Percentiles rank a stretch among this genome's conserved stretches.
phyloP scores from a whole-genome alignment of 2,113 vertebrate species.

The Eptatretus burgeri region DNA sequence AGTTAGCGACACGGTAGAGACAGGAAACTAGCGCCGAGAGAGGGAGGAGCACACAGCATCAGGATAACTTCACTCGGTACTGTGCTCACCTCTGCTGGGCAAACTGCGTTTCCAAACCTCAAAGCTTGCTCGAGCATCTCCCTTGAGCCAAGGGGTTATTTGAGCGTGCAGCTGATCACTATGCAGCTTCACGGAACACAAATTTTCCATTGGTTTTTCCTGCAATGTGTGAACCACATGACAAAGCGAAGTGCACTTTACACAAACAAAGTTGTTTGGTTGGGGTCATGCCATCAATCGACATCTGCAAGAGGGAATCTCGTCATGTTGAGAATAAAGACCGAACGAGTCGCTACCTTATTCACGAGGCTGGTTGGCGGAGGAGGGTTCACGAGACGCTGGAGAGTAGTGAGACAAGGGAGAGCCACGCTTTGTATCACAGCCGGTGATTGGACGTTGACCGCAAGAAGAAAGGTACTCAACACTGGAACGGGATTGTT shows the following conservation, averaged over 20 bases:
- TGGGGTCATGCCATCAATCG: not conserved
- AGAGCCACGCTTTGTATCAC: conserved; percentile 98
- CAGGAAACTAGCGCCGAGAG: too few species aligned
- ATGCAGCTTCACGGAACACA: conserved; percentile 83
- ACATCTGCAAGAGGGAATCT: not conserved
- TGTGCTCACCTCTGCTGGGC: conserved; percentile 42
- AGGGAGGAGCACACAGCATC: too few species aligned
- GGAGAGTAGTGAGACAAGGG: conserved; percentile 86
- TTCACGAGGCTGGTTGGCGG: conserved; percentile 97
- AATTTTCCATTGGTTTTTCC: conserved; percentile 59
- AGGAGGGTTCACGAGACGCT: conserved; percentile 83
- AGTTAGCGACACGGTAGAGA: too few species aligned
- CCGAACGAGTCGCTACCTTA: conserved; percentile 27
- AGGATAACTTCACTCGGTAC: too few species aligned
- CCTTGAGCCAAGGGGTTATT: conserved; percentile 90
- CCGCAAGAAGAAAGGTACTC: conserved; percentile 83
- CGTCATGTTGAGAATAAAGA: not conserved
- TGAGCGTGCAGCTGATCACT: conserved; percentile 95
- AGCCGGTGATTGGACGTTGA: conserved; percentile 89
- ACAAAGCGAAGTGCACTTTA: too few species aligned
- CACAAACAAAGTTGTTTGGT: too few species aligned
- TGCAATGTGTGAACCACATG: conserved; percentile 12
- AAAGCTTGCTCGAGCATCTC: conserved; percentile 75
- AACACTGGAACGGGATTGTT: conserved; percentile 24
- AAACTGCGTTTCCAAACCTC: conserved; percentile 96